A percentile compares a stretch with the other conserved stretches of the same genome.
These are phyloP conservation scores for Acyrthosiphon pisum DNA, from an alignment of 1,140 invertebrate genomes.

Conservation along the genomic window DNA sequence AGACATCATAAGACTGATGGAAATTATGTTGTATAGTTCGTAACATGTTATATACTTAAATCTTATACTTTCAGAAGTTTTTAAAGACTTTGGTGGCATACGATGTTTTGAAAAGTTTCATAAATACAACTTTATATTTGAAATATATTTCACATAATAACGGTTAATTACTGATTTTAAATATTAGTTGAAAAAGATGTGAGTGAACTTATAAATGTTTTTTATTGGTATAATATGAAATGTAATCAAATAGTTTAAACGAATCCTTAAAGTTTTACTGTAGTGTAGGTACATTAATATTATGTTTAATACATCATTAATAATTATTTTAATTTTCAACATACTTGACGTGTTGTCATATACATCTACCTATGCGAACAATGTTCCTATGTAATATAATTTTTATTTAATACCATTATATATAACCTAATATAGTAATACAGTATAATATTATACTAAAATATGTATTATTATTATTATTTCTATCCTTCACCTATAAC, in stretches of 20 bases:
- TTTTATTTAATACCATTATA: not conserved
- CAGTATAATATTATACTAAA: not conserved
- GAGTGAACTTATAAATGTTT: not conserved
- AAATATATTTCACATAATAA: not conserved
- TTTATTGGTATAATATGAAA: not conserved
- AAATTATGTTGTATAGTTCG: not conserved
- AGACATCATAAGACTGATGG: not conserved
- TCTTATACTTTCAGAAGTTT: not conserved
- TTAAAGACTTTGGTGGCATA: not conserved
- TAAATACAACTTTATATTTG: not conserved
- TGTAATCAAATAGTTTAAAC: not conserved
- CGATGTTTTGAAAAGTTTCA: not conserved
- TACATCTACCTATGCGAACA: too few relatives aligned
- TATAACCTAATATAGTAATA: not conserved
- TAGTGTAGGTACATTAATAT: not conserved
- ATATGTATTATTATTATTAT: not conserved
- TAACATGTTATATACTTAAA: not conserved
- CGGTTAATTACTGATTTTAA: not conserved
- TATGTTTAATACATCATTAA: too few relatives aligned
- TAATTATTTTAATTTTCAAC: not conserved
- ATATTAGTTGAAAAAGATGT: not conserved
- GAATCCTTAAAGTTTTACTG: not conserved
- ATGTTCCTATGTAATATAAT: not conserved
- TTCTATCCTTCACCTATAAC: not conserved
- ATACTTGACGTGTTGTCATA: not conserved